Percentiles rank a stretch among this genome's conserved stretches.
Conservation (phyloP, 2,113 vertebrate genomes). For the Scomber scombrus region DNA sequence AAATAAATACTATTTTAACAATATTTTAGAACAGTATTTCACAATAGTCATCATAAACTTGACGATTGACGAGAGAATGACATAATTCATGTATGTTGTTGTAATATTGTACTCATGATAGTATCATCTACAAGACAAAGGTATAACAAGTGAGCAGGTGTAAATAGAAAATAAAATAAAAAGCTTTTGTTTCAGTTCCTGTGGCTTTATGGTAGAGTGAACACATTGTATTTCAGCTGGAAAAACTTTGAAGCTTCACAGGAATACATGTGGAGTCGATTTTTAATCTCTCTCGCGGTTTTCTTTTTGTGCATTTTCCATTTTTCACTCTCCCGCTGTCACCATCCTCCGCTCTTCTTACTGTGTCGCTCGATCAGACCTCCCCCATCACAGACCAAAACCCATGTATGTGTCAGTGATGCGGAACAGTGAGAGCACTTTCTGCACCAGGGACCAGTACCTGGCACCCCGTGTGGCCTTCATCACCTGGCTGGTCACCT, state of each 20-base stretch:
- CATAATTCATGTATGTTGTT: neutral
- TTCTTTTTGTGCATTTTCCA: neutral
- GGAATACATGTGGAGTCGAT: neutral
- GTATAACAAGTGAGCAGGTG: neutral
- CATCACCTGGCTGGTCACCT: slow-evolving; percentile 98
- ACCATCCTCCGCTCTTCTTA: neutral
- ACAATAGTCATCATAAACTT: no score
- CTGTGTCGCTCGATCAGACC: slow-evolving; percentile 82
- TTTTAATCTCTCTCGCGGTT: slow-evolving; percentile 7
- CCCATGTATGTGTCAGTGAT: slow-evolving; percentile 91
- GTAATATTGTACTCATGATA: neutral
- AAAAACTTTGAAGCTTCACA: neutral
- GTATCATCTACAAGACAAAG: neutral
- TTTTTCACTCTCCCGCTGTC: neutral
- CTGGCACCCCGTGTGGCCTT: slow-evolving; percentile 96
- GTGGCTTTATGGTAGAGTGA: neutral
- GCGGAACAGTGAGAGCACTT: slow-evolving; percentile 93
- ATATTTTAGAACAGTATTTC: no score
- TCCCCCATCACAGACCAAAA: slow-evolving; percentile 93
- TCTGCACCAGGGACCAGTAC: slow-evolving; percentile 95
- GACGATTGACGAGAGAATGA: neutral
- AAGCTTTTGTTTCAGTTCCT: neutral
- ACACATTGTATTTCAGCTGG: neutral
- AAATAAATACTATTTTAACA: no score
- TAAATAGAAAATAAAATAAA: neutral